Conservation (phyloP, 2,113 vertebrate species). For the Cyprichromis sp. region DNA sequence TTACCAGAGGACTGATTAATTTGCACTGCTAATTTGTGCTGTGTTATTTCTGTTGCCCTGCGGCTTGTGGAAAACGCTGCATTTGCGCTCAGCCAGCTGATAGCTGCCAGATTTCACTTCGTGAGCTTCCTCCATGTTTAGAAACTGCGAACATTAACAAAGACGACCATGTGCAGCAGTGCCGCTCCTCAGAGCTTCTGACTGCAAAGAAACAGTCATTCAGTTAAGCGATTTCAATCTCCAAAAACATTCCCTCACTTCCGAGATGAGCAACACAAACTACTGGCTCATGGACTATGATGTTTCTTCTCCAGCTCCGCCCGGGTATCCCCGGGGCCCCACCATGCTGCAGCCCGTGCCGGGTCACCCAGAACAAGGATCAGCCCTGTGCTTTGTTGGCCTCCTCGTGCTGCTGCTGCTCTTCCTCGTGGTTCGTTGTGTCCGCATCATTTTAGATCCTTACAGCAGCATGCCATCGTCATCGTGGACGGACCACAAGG, state of each 20-base stretch:
- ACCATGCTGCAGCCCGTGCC: conserved; percentile 47
- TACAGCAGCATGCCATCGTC: conserved; percentile 94
- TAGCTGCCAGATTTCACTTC: neutral
- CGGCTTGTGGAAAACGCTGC: neutral
- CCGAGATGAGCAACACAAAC: conserved; percentile 78
- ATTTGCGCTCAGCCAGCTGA: neutral
- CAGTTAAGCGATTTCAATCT: neutral
- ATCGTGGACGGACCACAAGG: conserved; percentile 90
- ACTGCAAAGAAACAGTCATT: neutral
- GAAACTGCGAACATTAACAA: neutral
- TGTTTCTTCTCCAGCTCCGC: conserved; percentile 61
- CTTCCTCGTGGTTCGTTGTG: conserved; percentile 86
- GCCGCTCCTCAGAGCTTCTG: neutral
- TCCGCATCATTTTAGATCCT: conserved; percentile 89
- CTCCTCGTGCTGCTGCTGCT: conserved; percentile 85
- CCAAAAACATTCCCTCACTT: neutral
- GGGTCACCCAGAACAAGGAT: conserved; percentile 82
- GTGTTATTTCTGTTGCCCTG: neutral
- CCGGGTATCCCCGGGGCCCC: conserved; percentile 56
- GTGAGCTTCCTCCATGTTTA: neutral
- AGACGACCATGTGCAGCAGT: neutral
- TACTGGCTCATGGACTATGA: conserved; percentile 68
- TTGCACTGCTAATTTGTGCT: neutral
- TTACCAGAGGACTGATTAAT: conserved; percentile 25
- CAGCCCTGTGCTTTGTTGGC: conserved; percentile 86